A percentile compares a stretch with the other conserved stretches of the same genome.
Conservation (phyloP, 2,888 invertebrate genomes). For the Leptura quadrifasciata region DNA sequence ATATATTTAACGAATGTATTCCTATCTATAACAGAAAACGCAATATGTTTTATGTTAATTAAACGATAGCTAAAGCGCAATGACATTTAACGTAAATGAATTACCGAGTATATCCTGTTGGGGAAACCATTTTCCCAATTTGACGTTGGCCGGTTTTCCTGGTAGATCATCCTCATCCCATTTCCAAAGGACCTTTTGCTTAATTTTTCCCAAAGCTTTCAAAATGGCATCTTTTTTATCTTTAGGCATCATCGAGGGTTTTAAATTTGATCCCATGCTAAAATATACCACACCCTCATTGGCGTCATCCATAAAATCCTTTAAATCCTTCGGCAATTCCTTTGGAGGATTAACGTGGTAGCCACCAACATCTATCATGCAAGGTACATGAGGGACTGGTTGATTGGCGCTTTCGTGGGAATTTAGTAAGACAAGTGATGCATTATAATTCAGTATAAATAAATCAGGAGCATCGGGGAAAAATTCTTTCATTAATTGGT, state of each 20-base stretch:
- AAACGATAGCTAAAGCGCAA: no score
- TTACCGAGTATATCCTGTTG: slow-evolving; percentile 59
- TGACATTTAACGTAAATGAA: no score
- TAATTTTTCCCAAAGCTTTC: slow-evolving; percentile 76
- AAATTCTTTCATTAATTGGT: slow-evolving; percentile 60
- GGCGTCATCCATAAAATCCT: slow-evolving; percentile 75
- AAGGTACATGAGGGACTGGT: slow-evolving; percentile 76
- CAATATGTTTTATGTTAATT: no score
- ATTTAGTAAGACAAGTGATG: slow-evolving; percentile 64
- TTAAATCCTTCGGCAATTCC: slow-evolving; percentile 70
- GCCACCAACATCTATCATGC: slow-evolving; percentile 78
- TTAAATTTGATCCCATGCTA: slow-evolving; percentile 78
- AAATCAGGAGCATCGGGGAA: slow-evolving; percentile 64
- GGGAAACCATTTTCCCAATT: slow-evolving; percentile 63
- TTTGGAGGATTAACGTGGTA: slow-evolving; percentile 70
- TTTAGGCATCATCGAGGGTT: slow-evolving; percentile 75
- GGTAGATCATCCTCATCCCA: slow-evolving; percentile 76
- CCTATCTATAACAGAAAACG: no score
- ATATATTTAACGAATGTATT: no score
- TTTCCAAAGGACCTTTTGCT: slow-evolving; percentile 81
- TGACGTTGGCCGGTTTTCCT: slow-evolving; percentile 69
- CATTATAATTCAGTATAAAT: slow-evolving; percentile 58
- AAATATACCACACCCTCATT: slow-evolving; percentile 76
- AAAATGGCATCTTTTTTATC: slow-evolving; percentile 75
- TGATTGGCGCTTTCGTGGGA: slow-evolving; percentile 75